Conservation (phyloP, 2,113 vertebrate genomes). For the Arothron firmamentum region DNA sequence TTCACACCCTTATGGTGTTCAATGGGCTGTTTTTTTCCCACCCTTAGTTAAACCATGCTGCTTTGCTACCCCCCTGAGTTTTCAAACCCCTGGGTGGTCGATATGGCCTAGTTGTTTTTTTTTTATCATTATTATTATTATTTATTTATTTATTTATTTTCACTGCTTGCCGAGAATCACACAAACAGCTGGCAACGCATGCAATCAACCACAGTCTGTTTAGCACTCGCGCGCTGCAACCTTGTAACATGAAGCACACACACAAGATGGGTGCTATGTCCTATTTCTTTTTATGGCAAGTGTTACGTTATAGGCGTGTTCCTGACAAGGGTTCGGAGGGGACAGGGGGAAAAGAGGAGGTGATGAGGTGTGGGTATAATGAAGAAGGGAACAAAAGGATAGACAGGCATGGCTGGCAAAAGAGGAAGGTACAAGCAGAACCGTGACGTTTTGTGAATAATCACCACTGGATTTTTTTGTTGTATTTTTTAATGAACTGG, state of each 20-base stretch:
- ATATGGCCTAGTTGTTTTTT: slow-evolving; percentile 66
- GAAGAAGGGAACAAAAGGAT: slow-evolving; percentile 11
- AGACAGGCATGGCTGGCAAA: slow-evolving; percentile 29
- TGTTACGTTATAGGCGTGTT: background rate
- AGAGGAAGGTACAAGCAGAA: slow-evolving; percentile 62
- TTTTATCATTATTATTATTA: no score
- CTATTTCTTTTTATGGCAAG: slow-evolving; percentile 28
- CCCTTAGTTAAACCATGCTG: slow-evolving; percentile 66
- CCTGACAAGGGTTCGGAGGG: slow-evolving; percentile 17
- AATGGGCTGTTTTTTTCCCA: slow-evolving; percentile 32
- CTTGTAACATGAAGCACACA: slow-evolving; percentile 40
- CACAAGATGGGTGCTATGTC: slow-evolving; percentile 20
- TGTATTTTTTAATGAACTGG: slow-evolving; percentile 58
- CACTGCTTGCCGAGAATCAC: slow-evolving; percentile 58
- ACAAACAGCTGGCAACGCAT: slow-evolving; percentile 64
- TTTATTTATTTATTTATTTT: slow-evolving; percentile 55
- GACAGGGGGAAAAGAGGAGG: background rate
- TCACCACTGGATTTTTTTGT: slow-evolving; percentile 19
- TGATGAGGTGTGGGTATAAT: background rate
- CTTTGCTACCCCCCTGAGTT: slow-evolving; percentile 66
- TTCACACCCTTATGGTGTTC: slow-evolving; percentile 34
- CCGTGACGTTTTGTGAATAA: slow-evolving; percentile 64
- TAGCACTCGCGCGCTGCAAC: slow-evolving; percentile 15
- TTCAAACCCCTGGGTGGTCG: slow-evolving; percentile 74
- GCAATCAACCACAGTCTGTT: slow-evolving; percentile 49